Conservation (phyloP, 2,888 invertebrate species). For the Amphimallon solstitiale region DNA sequence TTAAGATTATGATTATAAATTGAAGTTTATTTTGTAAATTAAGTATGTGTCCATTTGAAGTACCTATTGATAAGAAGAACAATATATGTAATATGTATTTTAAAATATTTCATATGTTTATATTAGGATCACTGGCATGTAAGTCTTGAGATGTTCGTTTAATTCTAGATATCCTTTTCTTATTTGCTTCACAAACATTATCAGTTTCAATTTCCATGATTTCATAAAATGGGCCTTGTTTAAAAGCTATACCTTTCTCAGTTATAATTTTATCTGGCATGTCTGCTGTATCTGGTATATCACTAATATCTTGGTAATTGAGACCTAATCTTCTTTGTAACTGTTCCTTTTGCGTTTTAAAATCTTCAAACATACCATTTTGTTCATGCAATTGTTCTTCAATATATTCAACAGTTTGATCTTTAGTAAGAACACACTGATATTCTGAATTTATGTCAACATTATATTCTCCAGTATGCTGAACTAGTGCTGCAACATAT, state of each 20-base stretch:
- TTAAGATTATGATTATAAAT: no score
- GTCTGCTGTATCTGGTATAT: slow-evolving; percentile 29
- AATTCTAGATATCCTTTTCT: slow-evolving; percentile 33
- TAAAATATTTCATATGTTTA: no score
- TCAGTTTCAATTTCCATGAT: slow-evolving; percentile 33
- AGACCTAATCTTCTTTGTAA: slow-evolving; percentile 27
- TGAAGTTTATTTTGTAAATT: no score
- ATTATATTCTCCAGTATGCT: slow-evolving; percentile 40
- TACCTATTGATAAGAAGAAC: no score
- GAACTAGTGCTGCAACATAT: slow-evolving; percentile 27
- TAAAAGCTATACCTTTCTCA: slow-evolving; percentile 37
- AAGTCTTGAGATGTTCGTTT: not conserved
- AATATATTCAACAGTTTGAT: slow-evolving; percentile 36
- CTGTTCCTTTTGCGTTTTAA: slow-evolving; percentile 29
- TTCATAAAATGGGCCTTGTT: slow-evolving; percentile 37
- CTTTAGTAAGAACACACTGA: slow-evolving; percentile 36
- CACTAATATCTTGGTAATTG: slow-evolving; percentile 22
- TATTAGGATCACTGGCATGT: no score
- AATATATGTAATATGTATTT: no score
- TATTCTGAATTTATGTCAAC: slow-evolving; percentile 36
- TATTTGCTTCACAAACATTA: not conserved
- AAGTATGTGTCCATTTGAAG: no score
- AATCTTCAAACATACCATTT: slow-evolving; percentile 21
- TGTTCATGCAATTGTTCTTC: slow-evolving; percentile 34
- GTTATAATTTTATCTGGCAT: slow-evolving; percentile 36